Percentiles rank a stretch among this genome's conserved stretches.
phyloP scores from a whole-genome alignment of 1,140 invertebrate genomes.

The Scaptodrosophila lebanonensis region DNA sequence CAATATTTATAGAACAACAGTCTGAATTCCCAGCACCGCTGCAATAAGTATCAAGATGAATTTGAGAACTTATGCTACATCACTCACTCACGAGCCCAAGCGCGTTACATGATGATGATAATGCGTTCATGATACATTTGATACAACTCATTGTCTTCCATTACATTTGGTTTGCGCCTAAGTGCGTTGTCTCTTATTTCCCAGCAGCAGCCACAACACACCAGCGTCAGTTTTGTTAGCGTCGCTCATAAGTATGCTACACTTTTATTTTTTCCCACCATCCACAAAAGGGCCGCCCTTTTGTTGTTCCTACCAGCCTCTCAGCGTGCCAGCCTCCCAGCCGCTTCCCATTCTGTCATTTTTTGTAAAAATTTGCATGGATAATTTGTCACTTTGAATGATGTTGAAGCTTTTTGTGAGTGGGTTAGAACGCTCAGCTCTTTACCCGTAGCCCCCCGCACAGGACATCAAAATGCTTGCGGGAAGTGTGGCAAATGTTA shows the following conservation, averaged over 20 bases:
- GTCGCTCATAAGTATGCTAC: constrained; percentile 62
- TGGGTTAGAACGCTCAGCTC: constrained; percentile 40
- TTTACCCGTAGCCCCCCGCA: background rate
- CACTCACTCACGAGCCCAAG: too few relatives aligned
- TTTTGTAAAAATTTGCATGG: constrained; percentile 68
- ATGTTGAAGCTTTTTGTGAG: constrained; percentile 62
- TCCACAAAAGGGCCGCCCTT: constrained; percentile 1
- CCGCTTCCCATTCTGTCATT: constrained; percentile 30
- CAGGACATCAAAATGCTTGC: constrained; percentile 52
- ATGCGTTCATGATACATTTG: too few relatives aligned
- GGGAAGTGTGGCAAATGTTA: constrained; percentile 73
- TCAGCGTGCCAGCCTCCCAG: background rate
- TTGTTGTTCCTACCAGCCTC: constrained; percentile 3
- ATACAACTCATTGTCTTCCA: constrained; percentile 16
- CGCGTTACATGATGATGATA: background rate
- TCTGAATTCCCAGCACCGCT: too few relatives aligned
- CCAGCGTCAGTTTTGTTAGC: background rate
- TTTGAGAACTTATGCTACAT: too few relatives aligned
- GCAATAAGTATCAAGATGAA: too few relatives aligned
- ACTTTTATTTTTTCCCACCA: constrained; percentile 56
- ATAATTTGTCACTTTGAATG: constrained; percentile 75
- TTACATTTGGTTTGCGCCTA: constrained; percentile 9
- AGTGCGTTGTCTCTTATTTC: constrained; percentile 52
- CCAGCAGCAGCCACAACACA: constrained; percentile 38
- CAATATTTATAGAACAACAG: too few relatives aligned